Percentiles rank a stretch among this genome's conserved stretches.
These are phyloP conservation scores for Mesorhabditis sp. DNA, from an alignment of 2,888 invertebrate genomes.

Conservation along the genomic window DNA sequence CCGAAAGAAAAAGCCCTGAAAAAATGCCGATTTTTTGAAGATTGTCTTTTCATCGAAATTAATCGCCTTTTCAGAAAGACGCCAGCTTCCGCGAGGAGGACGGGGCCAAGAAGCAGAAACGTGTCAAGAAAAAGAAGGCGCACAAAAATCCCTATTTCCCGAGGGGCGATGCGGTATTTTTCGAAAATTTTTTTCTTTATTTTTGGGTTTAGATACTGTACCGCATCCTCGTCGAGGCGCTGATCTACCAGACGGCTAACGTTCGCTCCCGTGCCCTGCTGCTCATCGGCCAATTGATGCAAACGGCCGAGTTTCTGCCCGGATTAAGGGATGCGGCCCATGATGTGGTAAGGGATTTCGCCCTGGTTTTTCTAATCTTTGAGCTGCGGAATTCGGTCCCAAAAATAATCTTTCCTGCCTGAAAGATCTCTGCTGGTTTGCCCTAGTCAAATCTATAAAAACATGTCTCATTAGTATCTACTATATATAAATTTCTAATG, in stretches of 20 bases:
- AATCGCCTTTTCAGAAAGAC: too few relatives aligned
- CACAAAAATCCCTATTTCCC: not conserved
- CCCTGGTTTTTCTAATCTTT: too few relatives aligned
- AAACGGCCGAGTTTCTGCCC: not conserved
- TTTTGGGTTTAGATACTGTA: not conserved
- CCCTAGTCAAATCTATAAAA: too few relatives aligned
- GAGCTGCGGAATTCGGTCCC: too few relatives aligned
- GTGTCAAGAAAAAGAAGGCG: not conserved
- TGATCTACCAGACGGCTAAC: not conserved
- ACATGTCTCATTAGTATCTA: too few relatives aligned
- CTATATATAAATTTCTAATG: too few relatives aligned
- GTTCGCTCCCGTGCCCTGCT: not conserved
- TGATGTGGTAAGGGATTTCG: conserved; percentile 1
- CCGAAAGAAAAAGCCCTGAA: too few relatives aligned
- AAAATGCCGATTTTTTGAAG: too few relatives aligned
- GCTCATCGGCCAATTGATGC: not conserved
- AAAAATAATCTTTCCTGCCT: too few relatives aligned
- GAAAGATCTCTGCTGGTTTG: too few relatives aligned
- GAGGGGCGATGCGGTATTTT: conserved; percentile 1
- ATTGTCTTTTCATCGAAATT: too few relatives aligned
- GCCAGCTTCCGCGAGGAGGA: not conserved
- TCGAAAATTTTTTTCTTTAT: not conserved
- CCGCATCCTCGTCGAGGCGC: conserved; percentile 4
- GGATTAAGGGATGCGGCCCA: not conserved
- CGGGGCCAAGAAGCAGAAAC: not conserved